Base-by-base conservation (phyloP, 2,888 invertebrate species). In the Zonitis immaculata region DNA sequence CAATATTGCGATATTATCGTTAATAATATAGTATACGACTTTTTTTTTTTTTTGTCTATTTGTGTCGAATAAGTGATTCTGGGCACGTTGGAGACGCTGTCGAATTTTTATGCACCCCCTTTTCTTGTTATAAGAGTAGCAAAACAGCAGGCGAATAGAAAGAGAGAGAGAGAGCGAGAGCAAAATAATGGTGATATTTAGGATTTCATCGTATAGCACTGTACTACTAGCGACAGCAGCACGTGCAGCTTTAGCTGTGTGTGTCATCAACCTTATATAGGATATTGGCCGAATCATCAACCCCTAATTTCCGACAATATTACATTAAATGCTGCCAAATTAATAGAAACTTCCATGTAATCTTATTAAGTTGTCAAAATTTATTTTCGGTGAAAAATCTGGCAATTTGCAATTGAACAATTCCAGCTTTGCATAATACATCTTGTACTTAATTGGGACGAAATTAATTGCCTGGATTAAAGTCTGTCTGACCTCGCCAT, bases 51-150 rank as follows among this genome's bases (percentile, higher is more conserved):
- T n/a, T n/a, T 49, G 25, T 44, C 47, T 50, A 46, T 52, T 47
- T 49, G 42, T 32, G 49, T 18, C 48, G 42, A 48, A 51, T 55
- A 55, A 55, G 45, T 55, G 49, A 55, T 55, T 55, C 55, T 42
- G 49, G 44, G 44, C 55, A 55, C 55, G 55, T 55, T 35, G 47
- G 12, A 44, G 54, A 44, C 50, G 51, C 44, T 51, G 44, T 44
- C 14, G 51, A 55, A 55, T 55, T 55, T 55, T 55, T 55, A 55
- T 55, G 55, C 55, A 55, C 55, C 55, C 55, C 18, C n/a, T n/a
- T n/a, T n/a, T 18, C 35, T 2, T 16, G 18, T 18, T 9, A 9
- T n/a, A 18, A 8, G 16, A 9, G 9, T 16, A 35, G 30, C 11
- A 16, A 16, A 11, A 16, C 9, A 14, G 9, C 18, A 16, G 35